These are phyloP conservation scores for Spodoptera litura DNA, from an alignment of 1,140 invertebrate genomes.

Conservation along the genomic window DNA sequence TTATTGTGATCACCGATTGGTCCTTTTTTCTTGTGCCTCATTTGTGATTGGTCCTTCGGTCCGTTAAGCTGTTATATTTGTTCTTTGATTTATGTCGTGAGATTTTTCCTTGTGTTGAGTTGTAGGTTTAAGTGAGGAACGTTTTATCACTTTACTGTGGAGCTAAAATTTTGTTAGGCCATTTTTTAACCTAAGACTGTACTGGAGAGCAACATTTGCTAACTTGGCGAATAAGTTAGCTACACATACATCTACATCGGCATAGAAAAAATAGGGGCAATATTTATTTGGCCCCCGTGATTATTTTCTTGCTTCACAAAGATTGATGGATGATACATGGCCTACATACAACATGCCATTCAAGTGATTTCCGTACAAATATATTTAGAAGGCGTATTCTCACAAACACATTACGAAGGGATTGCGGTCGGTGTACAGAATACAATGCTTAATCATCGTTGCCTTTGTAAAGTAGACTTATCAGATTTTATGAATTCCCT, in stretches of 20 bases:
- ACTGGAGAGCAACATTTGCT: too few relatives aligned
- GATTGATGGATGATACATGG: neutral
- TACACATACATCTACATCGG: too few relatives aligned
- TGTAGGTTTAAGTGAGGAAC: too few relatives aligned
- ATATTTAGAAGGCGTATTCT: slow-evolving; percentile 15
- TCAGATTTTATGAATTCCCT: slow-evolving; percentile 29
- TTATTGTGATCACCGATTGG: slow-evolving; percentile 17
- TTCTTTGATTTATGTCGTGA: neutral
- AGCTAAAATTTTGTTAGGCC: too few relatives aligned
- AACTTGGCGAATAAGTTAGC: too few relatives aligned
- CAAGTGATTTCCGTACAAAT: slow-evolving; percentile 1
- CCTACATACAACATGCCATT: neutral
- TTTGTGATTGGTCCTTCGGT: slow-evolving; percentile 24
- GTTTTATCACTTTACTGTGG: too few relatives aligned
- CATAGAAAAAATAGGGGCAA: neutral
- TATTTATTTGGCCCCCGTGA: neutral
- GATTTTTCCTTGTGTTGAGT: neutral
- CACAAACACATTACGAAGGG: slow-evolving; percentile 11
- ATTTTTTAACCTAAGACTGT: too few relatives aligned
- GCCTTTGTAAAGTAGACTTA: slow-evolving; percentile 16
- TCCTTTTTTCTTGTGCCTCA: neutral
- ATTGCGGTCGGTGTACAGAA: slow-evolving; percentile 18
- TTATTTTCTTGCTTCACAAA: too few relatives aligned
- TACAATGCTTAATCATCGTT: slow-evolving; percentile 21
- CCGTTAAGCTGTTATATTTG: neutral